Percentiles rank a stretch among this genome's conserved stretches.
phyloP scores from a whole-genome alignment of 1,140 invertebrate species.

The Subanguina moxae region DNA sequence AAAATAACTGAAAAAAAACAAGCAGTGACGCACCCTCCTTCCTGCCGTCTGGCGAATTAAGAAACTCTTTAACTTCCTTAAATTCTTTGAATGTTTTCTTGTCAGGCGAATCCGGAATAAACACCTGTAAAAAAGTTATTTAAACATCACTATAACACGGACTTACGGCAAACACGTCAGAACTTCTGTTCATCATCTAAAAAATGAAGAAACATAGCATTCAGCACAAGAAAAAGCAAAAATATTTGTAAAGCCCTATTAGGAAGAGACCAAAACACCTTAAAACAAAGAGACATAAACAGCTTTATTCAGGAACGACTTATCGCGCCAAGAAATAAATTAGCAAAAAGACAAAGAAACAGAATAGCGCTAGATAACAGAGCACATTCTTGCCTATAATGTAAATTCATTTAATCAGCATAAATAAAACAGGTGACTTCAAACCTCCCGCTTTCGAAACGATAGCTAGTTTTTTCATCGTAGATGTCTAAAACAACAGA shows the following conservation, averaged over 20 bases:
- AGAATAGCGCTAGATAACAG: slow-evolving; percentile 51
- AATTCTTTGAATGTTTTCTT: slow-evolving; percentile 1
- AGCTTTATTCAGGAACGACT: background rate
- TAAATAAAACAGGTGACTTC: background rate
- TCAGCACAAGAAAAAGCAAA: too few relatives aligned
- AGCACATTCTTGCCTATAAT: slow-evolving; percentile 50
- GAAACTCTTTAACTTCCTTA: slow-evolving; percentile 12
- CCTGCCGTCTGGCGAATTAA: slow-evolving; percentile 4
- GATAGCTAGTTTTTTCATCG: slow-evolving; percentile 50
- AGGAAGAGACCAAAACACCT: too few relatives aligned
- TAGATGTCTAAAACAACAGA: slow-evolving; percentile 16
- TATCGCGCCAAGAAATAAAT: slow-evolving; percentile 48
- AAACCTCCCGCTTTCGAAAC: slow-evolving; percentile 48
- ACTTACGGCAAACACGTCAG: too few relatives aligned
- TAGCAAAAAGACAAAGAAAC: slow-evolving; percentile 54
- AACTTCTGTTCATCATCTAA: too few relatives aligned
- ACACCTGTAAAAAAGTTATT: background rate
- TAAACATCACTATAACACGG: too few relatives aligned
- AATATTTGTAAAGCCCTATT: too few relatives aligned
- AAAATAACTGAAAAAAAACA: slow-evolving; percentile 9
- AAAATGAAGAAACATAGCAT: too few relatives aligned
- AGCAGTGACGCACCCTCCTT: background rate
- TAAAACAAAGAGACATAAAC: too few relatives aligned
- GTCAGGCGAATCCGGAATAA: slow-evolving; percentile 8
- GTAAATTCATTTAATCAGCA: background rate